Percentiles rank a stretch among this genome's conserved stretches.
phyloP scores from a whole-genome alignment of 2,888 invertebrate species.

The Tetragnatha montana region DNA sequence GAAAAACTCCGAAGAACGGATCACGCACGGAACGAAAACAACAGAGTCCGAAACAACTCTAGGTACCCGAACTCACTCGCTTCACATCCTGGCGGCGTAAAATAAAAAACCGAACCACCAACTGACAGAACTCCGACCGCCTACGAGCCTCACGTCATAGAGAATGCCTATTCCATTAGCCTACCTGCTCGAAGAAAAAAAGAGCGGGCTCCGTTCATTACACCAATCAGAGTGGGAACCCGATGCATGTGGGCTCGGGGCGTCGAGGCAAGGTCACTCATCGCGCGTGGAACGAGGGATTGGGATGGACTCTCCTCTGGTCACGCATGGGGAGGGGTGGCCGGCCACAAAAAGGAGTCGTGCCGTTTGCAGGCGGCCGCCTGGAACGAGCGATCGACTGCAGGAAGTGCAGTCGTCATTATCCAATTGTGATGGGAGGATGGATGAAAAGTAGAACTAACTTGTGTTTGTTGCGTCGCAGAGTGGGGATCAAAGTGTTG shows the following conservation, averaged over 20 bases:
- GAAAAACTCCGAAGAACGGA: background rate
- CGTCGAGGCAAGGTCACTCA: slow-evolving; percentile 54
- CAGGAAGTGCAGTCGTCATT: slow-evolving; percentile 7
- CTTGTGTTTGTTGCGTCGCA: too few relatives aligned
- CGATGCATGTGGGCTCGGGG: slow-evolving; percentile 56
- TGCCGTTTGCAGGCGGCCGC: slow-evolving; percentile 55
- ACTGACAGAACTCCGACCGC: slow-evolving; percentile 35
- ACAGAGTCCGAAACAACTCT: background rate
- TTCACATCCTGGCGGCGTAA: slow-evolving; percentile 19
- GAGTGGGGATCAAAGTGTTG: too few relatives aligned
- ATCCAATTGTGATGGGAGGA: too few relatives aligned
- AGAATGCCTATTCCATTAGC: slow-evolving; percentile 34
- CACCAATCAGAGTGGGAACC: slow-evolving; percentile 59
- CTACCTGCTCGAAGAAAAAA: slow-evolving; percentile 34
- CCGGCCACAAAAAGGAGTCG: slow-evolving; percentile 10
- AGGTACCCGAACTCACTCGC: background rate
- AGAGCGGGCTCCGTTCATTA: slow-evolving; percentile 59
- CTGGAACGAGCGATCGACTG: slow-evolving; percentile 38
- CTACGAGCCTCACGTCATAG: slow-evolving; percentile 43
- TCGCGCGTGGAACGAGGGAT: slow-evolving; percentile 1
- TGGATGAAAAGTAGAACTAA: too few relatives aligned
- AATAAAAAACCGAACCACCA: slow-evolving; percentile 33
- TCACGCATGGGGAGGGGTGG: slow-evolving; percentile 55
- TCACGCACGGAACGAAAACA: background rate
- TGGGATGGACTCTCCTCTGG: background rate